Evolutionary conservation across 2,113 vertebrate species (phyloP).

Genomic region (Actenoides lindsayi): DNA sequence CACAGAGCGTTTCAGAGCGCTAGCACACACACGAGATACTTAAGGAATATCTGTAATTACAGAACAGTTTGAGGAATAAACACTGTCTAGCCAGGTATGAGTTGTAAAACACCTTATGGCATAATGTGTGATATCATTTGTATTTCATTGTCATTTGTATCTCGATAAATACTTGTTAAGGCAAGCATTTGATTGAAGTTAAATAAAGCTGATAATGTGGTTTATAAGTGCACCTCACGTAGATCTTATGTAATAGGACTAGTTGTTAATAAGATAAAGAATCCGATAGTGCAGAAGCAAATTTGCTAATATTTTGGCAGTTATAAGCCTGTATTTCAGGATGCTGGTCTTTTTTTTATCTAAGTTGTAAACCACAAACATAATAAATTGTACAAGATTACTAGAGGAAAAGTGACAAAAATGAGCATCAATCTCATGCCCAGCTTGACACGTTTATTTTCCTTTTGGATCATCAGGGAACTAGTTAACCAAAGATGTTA

Average conservation of each 20-base stretch:
- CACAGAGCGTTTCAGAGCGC: not conserved
- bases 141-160: not conserved
- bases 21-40: not conserved
- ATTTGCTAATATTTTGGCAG: slow-evolving; percentile 5
- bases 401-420: not conserved
- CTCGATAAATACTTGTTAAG: slow-evolving; percentile 55
- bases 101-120: slow-evolving; percentile 52
- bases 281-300: not conserved
- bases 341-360: not conserved
- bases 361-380: not conserved
- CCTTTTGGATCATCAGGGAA: not conserved
- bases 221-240: not conserved
- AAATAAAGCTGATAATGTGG: slow-evolving; percentile 37
- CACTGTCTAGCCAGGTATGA: slow-evolving; percentile 66
- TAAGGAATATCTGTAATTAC: slow-evolving; percentile 44
- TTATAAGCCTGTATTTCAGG: not conserved
- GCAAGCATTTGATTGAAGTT: slow-evolving; percentile 39
- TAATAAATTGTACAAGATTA: not conserved
- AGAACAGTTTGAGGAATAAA: slow-evolving; percentile 50
- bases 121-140: slow-evolving; percentile 49
- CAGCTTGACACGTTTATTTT: not conserved
- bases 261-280: not conserved
- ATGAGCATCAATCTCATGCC: not conserved
- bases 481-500: not conserved
- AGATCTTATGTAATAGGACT: slow-evolving; percentile 19